Evolutionary conservation across 2,113 vertebrate species (phyloP).

Genomic region (Paracanthobrama guichenoti): DNA sequence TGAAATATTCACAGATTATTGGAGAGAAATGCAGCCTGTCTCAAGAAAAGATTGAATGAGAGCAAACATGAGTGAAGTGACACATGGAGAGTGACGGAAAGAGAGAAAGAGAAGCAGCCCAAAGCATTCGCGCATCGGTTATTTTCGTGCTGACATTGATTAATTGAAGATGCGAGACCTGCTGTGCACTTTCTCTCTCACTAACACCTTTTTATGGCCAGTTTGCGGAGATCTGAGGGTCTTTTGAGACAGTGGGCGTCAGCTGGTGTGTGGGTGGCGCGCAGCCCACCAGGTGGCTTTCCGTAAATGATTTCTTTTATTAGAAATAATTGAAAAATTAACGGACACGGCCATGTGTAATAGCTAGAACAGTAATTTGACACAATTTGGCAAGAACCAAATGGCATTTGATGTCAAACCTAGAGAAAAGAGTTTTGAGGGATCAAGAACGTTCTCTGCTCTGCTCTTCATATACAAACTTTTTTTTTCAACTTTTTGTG

Average conservation of each 20-base stretch:
- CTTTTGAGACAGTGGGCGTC: background rate
- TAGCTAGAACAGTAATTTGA: background rate
- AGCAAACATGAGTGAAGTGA: slow-evolving; percentile 26
- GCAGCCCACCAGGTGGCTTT: background rate
- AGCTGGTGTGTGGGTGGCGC: background rate
- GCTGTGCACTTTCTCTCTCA: slow-evolving; percentile 3
- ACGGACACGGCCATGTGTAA: background rate
- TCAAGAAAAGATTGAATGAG: background rate
- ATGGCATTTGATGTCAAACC: background rate
- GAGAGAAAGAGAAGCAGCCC: background rate
- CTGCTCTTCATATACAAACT: background rate
- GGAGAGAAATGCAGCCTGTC: slow-evolving; percentile 23
- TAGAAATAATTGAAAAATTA: slow-evolving; percentile 8
- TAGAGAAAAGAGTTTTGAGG: background rate
- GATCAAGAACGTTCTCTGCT: background rate
- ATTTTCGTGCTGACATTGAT: slow-evolving; percentile 36
- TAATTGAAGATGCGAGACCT: slow-evolving; percentile 42
- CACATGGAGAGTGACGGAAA: background rate
- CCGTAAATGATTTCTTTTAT: background rate
- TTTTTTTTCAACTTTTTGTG: too few species aligned
- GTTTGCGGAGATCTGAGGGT: slow-evolving; percentile 7
- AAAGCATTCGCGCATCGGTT: background rate
- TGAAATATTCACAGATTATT: slow-evolving; percentile 27
- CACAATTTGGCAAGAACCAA: background rate
- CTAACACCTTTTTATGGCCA: background rate